Percentiles rank a stretch among this genome's conserved stretches.
phyloP scores from a whole-genome alignment of 35 echinoderm and acorn worm species.

The Diadema setosum region DNA sequence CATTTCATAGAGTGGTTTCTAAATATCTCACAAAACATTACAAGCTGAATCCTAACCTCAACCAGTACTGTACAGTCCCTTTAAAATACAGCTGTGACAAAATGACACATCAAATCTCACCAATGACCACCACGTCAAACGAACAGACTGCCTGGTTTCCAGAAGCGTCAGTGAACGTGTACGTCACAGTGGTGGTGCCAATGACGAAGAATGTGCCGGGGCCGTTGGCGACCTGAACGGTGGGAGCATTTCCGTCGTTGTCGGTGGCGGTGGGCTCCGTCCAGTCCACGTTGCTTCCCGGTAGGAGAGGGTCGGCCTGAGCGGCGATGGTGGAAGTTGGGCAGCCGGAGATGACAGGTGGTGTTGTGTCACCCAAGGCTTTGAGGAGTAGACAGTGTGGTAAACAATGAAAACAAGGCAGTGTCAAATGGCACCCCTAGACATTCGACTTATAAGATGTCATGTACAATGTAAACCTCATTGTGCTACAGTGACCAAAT shows the following conservation, averaged over 20 bases:
- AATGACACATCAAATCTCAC: neutral
- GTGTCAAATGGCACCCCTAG: too few relatives aligned
- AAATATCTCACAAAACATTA: too few relatives aligned
- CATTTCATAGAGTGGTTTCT: too few relatives aligned
- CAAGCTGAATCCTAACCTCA: too few relatives aligned
- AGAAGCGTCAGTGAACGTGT: slow-evolving; percentile 43
- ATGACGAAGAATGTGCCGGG: slow-evolving; percentile 24
- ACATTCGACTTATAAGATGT: too few relatives aligned
- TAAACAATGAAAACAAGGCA: neutral
- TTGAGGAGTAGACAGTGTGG: neutral
- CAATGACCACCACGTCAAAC: slow-evolving; percentile 43
- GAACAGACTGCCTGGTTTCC: slow-evolving; percentile 44
- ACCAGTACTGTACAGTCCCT: too few relatives aligned
- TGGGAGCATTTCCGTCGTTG: neutral
- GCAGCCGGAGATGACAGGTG: slow-evolving; percentile 33
- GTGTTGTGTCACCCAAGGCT: neutral
- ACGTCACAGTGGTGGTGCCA: slow-evolving; percentile 39
- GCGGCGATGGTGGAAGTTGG: neutral
- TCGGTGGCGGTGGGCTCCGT: neutral
- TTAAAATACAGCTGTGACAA: neutral
- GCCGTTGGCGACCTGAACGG: neutral
- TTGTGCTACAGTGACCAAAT: too few relatives aligned
- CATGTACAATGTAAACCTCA: too few relatives aligned
- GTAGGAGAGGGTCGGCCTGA: neutral
- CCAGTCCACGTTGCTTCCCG: neutral